phyloP scores from a whole-genome alignment of 2,888 invertebrate genomes.

The Pterostichus madidus region DNA sequence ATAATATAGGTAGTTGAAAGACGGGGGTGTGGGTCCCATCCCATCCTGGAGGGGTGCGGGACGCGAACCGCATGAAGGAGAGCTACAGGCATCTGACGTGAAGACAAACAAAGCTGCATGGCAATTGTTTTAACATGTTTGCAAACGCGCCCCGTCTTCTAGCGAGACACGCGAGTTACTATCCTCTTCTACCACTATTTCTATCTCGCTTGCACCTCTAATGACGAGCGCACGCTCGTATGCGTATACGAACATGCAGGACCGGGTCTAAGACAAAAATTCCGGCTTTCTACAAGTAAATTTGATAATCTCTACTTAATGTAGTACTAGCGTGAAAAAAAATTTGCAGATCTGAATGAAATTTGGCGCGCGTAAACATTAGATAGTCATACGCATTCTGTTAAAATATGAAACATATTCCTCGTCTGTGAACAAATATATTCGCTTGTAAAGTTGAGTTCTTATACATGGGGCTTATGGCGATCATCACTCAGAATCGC shows the following conservation, averaged over 20 bases:
- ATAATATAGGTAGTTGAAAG: constrained; percentile 66
- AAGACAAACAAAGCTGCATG: constrained; percentile 67
- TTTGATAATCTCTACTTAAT: too few relatives aligned
- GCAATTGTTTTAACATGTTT: constrained; percentile 68
- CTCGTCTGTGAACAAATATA: too few relatives aligned
- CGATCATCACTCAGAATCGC: too few relatives aligned
- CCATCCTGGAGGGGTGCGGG: not conserved
- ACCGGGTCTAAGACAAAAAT: too few relatives aligned
- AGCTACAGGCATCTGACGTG: constrained; percentile 67
- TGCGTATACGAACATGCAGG: not conserved
- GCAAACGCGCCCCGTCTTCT: constrained; percentile 64
- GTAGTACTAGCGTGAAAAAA: too few relatives aligned
- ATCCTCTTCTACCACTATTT: constrained; percentile 1
- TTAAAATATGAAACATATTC: too few relatives aligned
- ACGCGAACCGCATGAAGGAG: not conserved
- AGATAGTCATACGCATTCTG: too few relatives aligned
- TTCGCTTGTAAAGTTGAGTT: too few relatives aligned
- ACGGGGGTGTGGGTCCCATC: constrained; percentile 60
- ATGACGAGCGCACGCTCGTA: not conserved
- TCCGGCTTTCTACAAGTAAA: too few relatives aligned
- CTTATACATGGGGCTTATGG: too few relatives aligned
- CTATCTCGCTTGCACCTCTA: constrained; percentile 11
- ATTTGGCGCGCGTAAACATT: too few relatives aligned
- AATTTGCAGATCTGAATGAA: too few relatives aligned
- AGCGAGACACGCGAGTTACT: not conserved